Percentiles rank a stretch among this genome's conserved stretches.
Conservation (phyloP, 2,888 invertebrate genomes). For the Drosophila siamana region DNA sequence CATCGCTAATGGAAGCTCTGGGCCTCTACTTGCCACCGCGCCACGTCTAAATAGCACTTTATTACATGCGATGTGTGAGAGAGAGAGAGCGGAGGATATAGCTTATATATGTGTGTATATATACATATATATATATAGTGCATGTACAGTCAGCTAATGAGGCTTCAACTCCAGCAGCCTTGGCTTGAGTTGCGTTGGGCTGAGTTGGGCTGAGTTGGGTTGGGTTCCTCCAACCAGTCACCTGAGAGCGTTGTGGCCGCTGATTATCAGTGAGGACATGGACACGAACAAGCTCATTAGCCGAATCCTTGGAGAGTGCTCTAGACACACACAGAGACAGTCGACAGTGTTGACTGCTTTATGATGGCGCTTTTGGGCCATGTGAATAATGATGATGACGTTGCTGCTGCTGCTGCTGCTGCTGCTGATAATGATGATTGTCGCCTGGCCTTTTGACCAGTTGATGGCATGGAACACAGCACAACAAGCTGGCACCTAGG, state of each 20-base stretch:
- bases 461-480: background rate
- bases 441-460: conserved; percentile 43
- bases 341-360: conserved; percentile 39
- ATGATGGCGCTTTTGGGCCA: conserved; percentile 59
- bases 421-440: conserved; percentile 49
- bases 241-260: conserved; percentile 33
- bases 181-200: background rate
- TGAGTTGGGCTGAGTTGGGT: no score
- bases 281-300: conserved; percentile 73
- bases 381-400: conserved; percentile 56
- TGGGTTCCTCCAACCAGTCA: conserved; percentile 8
- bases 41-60: no score
- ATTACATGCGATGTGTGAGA: no score
- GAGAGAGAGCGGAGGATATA: no score
- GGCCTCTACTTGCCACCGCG: background rate
- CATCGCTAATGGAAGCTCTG: conserved; percentile 41
- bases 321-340: conserved; percentile 23
- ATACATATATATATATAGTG: background rate
- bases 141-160: conserved; percentile 37
- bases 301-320: conserved; percentile 72
- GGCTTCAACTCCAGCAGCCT: conserved; percentile 40
- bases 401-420: conserved; percentile 1
- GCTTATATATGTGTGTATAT: background rate
- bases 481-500: background rate
- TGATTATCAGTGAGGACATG: conserved; percentile 54